Percentiles rank a stretch among this genome's conserved stretches.
These are phyloP conservation scores for Drosophila greeni DNA, from an alignment of 2,888 invertebrate genomes.

Conservation along the genomic window DNA sequence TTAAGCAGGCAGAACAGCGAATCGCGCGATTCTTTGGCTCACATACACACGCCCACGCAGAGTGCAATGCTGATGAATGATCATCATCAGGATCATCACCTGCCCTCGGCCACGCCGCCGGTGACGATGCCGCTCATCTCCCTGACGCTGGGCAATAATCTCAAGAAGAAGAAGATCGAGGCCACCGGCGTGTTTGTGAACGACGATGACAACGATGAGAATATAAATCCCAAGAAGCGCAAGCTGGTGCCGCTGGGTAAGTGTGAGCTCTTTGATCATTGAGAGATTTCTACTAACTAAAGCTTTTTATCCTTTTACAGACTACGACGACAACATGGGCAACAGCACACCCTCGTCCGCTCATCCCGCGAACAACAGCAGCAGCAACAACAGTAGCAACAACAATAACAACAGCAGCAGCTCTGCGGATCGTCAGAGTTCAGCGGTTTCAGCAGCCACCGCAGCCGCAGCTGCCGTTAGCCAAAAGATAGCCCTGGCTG, in stretches of 20 bases:
- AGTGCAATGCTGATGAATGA: conserved; percentile 43
- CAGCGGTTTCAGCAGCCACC: conserved; percentile 65
- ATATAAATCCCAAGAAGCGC: conserved; percentile 83
- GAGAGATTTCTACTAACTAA: background rate
- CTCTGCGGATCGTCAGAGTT: conserved; percentile 61
- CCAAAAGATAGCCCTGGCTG: conserved; percentile 60
- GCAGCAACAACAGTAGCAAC: conserved; percentile 6
- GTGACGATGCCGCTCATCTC: conserved; percentile 78
- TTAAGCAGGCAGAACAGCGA: conserved; percentile 74
- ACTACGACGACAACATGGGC: conserved; percentile 76
- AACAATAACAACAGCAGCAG: conserved; percentile 16
- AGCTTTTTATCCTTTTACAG: conserved; percentile 41
- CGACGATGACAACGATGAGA: conserved; percentile 86
- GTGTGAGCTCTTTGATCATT: conserved; percentile 1
- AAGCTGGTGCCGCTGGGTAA: conserved; percentile 88
- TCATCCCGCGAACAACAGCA: conserved; percentile 7
- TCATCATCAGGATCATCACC: conserved; percentile 19
- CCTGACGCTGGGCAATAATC: conserved; percentile 77
- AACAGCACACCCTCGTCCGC: conserved; percentile 39
- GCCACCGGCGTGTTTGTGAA: conserved; percentile 92
- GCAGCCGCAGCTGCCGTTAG: conserved; percentile 69
- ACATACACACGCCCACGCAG: conserved; percentile 60
- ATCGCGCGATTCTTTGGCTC: conserved; percentile 70
- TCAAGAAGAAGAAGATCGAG: conserved; percentile 84
- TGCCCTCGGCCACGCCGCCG: conserved; percentile 75